Evolutionary conservation across 2,797 vertebrate species (phyloP).

Genomic region (Poliocrania exsul): DNA sequence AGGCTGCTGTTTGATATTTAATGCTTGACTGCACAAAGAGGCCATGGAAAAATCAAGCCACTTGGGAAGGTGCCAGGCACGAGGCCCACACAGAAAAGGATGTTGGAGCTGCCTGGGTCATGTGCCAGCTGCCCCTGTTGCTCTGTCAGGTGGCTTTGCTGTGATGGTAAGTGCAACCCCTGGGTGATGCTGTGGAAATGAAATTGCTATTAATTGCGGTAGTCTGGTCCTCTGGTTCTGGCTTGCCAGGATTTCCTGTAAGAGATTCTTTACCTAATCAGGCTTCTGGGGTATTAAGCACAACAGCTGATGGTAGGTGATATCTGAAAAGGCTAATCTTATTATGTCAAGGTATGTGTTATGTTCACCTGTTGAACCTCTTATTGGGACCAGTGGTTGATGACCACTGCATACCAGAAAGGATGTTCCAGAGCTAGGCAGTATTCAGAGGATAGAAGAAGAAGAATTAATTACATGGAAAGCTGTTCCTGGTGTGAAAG

Average conservation of each 20-base stretch:
- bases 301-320: fast-evolving
- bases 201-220: background rate
- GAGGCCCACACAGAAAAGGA: background rate
- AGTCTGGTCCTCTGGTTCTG: background rate
- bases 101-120: background rate
- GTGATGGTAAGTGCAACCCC: background rate
- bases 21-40: constrained; percentile 29
- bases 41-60: constrained; percentile 4
- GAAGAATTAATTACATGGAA: background rate
- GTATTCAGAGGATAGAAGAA: background rate
- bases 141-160: background rate
- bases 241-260: background rate
- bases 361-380: background rate
- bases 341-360: background rate
- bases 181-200: background rate
- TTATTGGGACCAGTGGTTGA: background rate
- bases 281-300: background rate
- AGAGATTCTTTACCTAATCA: background rate
- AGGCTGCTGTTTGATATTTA: background rate
- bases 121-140: fast-evolving
- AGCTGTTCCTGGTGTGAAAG: background rate
- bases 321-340: background rate
- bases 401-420: background rate
- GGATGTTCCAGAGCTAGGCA: background rate
- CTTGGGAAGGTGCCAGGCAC: background rate